Conservation (phyloP, 2,888 invertebrate species). For the Agrochola circellaris region DNA sequence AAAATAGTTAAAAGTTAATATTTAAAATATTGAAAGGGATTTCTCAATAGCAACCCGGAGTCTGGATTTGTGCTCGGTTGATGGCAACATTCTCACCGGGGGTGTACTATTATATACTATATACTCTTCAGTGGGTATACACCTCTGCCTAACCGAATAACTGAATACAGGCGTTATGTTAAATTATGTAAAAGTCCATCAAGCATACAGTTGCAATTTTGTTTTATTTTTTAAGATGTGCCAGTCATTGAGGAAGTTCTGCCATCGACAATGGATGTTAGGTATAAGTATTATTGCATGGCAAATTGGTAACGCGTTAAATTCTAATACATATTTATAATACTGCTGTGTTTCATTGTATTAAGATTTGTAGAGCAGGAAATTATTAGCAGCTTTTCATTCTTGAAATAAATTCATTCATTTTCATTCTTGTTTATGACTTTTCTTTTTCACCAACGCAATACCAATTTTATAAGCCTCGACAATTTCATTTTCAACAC, state of each 20-base stretch:
- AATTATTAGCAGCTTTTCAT: background rate
- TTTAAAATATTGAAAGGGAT: background rate
- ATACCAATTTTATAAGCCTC: background rate
- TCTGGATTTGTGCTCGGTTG: no score
- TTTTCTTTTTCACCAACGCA: background rate
- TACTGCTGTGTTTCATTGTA: background rate
- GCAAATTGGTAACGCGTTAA: background rate
- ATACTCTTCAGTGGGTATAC: no score
- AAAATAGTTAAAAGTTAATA: slow-evolving; percentile 15
- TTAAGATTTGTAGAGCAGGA: background rate
- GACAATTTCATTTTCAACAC: background rate
- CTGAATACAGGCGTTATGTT: background rate
- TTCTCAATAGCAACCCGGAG: no score
- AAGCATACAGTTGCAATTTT: background rate
- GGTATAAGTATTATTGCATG: background rate
- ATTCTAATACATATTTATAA: background rate
- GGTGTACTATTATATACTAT: no score
- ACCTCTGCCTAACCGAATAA: background rate
- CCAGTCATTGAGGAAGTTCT: background rate
- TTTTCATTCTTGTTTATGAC: background rate
- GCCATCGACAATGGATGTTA: background rate
- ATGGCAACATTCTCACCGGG: no score
- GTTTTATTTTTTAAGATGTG: background rate
- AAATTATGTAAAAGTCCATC: background rate
- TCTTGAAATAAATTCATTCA: no score